Percentiles rank a stretch among this genome's conserved stretches.
phyloP scores from a whole-genome alignment of 2,888 invertebrate genomes.

The Hydraecia micacea region DNA sequence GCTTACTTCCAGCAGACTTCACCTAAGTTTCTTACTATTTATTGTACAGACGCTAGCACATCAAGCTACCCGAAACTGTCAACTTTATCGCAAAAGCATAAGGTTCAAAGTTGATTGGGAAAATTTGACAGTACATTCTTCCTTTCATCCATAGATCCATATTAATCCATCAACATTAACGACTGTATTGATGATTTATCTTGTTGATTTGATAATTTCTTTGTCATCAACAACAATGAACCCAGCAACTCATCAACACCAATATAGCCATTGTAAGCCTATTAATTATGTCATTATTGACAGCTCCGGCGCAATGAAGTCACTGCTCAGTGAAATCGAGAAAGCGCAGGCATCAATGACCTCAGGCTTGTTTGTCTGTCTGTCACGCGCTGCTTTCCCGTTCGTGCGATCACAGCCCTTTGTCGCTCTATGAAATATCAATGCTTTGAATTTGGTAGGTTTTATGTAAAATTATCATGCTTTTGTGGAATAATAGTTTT shows the following conservation, averaged over 20 bases:
- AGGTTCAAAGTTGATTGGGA: no score
- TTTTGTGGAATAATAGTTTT: constrained; percentile 7
- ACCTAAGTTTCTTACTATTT: background rate
- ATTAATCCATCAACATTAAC: constrained; percentile 25
- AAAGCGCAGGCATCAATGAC: constrained; percentile 75
- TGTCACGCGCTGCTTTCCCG: constrained; percentile 68
- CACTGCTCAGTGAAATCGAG: constrained; percentile 72
- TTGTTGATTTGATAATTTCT: constrained; percentile 18
- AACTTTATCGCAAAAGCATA: no score
- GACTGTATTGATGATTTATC: constrained; percentile 24
- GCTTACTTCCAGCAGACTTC: background rate
- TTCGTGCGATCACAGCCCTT: constrained; percentile 53
- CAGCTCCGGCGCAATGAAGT: constrained; percentile 48
- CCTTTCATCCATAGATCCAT: background rate
- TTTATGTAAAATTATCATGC: constrained; percentile 13
- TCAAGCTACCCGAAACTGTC: no score
- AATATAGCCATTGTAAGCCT: constrained; percentile 40
- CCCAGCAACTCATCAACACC: constrained; percentile 17
- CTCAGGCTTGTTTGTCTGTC: constrained; percentile 64
- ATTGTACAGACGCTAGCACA: no score
- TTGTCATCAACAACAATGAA: constrained; percentile 40
- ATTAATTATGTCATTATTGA: constrained; percentile 58
- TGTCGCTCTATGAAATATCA: constrained; percentile 40
- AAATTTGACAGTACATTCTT: no score
- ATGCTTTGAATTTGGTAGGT: constrained; percentile 23